Evolutionary conservation across 2,888 invertebrate genomes (phyloP), one percentile per base, ranked within the genome.

Genomic region (Drosophila macrospina): DNA sequence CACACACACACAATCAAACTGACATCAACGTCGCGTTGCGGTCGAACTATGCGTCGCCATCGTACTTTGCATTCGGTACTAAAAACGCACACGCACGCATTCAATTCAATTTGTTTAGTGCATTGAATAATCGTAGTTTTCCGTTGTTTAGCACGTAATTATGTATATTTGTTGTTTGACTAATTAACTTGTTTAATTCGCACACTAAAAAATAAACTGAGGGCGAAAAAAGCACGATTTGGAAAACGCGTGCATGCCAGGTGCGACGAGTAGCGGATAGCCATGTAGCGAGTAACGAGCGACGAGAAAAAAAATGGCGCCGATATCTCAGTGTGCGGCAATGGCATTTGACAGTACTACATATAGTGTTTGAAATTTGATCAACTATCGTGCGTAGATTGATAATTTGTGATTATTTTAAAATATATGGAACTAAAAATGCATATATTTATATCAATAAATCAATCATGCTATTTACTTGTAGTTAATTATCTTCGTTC

Each of bases 211-310:
- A 77, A 77, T 80, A 77, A 80, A 86, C 73, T 67, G 67, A 63
- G 67, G 52, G 63, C 60, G 76, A 86, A 82, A 80, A 84, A 84
- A 80, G 63, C 85, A 86, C 81, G 87, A 84, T 84, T 82, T 72
- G 66, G 70, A 84, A 84, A 80, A 82, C 78, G 81, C 81, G 81
- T 84, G 86, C 86, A 77, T 80, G 77, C 73, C 70, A 70, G 63
- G 41, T 51, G 62, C 56, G 56, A 65, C 80, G 86, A 85, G 71
- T 85, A 59, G 74, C 66, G 48, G 62, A 74, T 63, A 44, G 34
- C 32, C 16, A 36, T 47, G n/a, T 2, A 55, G 5, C 79, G 76
- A 76, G 69, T 62, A 15, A 4, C 65, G 65, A 78, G 62, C 45
- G 42, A 48, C 78, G 76, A 76, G 78, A 74, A 69, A 62, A 37